Conservation (phyloP, 2,113 vertebrate genomes). For the Rhea pennata region DNA sequence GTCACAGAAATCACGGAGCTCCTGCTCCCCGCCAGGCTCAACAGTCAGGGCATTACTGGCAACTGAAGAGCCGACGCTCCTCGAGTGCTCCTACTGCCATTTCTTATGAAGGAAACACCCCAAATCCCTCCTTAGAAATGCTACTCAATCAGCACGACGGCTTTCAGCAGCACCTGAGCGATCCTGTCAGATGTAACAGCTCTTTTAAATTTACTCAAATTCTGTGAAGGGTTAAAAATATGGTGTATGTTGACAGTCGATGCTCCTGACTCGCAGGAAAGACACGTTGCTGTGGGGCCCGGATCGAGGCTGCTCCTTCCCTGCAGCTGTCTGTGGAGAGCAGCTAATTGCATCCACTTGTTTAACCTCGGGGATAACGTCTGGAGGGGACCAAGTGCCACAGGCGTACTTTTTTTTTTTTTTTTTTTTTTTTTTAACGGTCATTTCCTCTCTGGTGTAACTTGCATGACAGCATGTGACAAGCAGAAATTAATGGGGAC, state of each 20-base stretch:
- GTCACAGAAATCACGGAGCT: not conserved
- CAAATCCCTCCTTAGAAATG: not conserved
- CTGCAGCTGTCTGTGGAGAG: conserved; percentile 84
- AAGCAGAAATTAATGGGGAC: conserved; percentile 86
- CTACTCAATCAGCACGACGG: not conserved
- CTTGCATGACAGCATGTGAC: conserved; percentile 88
- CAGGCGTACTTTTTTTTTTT: conserved; percentile 76
- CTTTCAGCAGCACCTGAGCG: conserved; percentile 35
- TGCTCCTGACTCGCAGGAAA: conserved; percentile 78
- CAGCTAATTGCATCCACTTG: conserved; percentile 83
- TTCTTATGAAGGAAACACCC: not conserved
- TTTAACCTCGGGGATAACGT: conserved; percentile 81
- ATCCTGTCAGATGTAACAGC: conserved; percentile 2
- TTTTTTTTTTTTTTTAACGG: conserved; percentile 81
- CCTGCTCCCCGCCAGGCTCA: not conserved
- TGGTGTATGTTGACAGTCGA: conserved; percentile 86
- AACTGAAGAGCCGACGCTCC: not conserved
- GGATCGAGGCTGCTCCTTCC: conserved; percentile 71
- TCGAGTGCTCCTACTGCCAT: not conserved
- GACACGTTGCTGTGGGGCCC: conserved; percentile 72
- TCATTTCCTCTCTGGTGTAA: conserved; percentile 89
- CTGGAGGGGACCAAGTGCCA: conserved; percentile 80
- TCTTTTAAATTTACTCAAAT: conserved; percentile 28
- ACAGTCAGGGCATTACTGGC: conserved; percentile 24
- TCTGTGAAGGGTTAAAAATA: conserved; percentile 75